Percentiles rank a stretch among this genome's conserved stretches.
These are phyloP conservation scores for Ciona savignyi DNA, from an alignment of 23 tunicate species.

Conservation along the genomic window DNA sequence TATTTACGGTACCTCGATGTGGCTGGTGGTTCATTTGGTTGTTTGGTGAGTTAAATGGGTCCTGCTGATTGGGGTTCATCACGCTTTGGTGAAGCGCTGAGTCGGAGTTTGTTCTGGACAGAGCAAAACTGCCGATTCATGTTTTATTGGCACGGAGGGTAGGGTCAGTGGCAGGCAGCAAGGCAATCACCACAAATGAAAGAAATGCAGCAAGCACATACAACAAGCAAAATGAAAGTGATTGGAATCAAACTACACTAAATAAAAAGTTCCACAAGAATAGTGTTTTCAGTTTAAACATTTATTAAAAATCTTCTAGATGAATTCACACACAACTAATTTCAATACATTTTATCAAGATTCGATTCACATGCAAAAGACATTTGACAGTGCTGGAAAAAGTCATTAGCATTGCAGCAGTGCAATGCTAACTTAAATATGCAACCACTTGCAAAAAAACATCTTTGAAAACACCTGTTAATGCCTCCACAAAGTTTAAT, in stretches of 20 bases:
- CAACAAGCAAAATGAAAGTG: slow-evolving; percentile 35
- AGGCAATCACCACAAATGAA: slow-evolving; percentile 35
- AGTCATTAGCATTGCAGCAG: too few species aligned
- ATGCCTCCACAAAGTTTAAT: too few species aligned
- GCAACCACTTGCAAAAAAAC: too few species aligned
- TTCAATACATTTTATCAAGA: too few species aligned
- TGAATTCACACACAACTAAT: too few species aligned
- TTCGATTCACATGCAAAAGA: too few species aligned
- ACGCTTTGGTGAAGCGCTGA: slow-evolving; percentile 95
- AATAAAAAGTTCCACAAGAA: too few species aligned
- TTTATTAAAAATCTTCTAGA: too few species aligned
- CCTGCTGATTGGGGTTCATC: slow-evolving; percentile 82
- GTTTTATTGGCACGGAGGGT: slow-evolving; percentile 1
- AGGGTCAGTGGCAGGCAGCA: slow-evolving; percentile 33
- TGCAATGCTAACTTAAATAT: too few species aligned
- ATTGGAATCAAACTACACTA: not conserved
- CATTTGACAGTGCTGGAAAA: too few species aligned
- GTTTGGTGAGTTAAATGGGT: slow-evolving; percentile 33
- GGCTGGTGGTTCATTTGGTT: slow-evolving; percentile 52
- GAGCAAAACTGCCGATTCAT: slow-evolving; percentile 65
- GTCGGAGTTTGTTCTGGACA: slow-evolving; percentile 97
- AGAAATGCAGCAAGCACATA: slow-evolving; percentile 27
- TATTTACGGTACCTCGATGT: slow-evolving; percentile 22
- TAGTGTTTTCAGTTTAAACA: too few species aligned
- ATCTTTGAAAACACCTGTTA: too few species aligned